Conservation (phyloP, 2,888 invertebrate genomes). For the Gasteruption jaculator region DNA sequence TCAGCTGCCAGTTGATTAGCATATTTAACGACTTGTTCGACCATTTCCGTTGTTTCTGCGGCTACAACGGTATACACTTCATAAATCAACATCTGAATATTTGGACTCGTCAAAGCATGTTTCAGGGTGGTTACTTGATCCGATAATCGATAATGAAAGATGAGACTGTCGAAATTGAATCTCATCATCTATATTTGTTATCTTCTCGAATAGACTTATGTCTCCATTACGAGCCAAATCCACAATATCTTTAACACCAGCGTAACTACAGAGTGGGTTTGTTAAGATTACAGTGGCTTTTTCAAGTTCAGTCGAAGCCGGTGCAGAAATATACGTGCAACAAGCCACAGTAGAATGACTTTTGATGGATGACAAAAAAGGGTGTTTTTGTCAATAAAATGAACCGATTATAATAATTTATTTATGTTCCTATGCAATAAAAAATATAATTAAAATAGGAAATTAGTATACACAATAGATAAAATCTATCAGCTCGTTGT, state of each 20-base stretch:
- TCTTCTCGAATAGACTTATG: conserved; percentile 67
- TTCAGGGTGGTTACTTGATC: conserved; percentile 73
- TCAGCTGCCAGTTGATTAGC: conserved; percentile 69
- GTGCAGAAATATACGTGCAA: conserved; percentile 31
- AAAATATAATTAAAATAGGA: too few species aligned
- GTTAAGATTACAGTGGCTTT: conserved; percentile 65
- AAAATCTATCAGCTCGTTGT: too few species aligned
- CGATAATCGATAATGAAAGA: too few species aligned
- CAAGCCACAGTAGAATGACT: too few species aligned
- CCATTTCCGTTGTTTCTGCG: conserved; percentile 72
- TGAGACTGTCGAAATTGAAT: conserved; percentile 50
- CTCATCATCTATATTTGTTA: conserved; percentile 34
- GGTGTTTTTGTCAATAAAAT: conserved; percentile 53
- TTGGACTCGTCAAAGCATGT: conserved; percentile 73
- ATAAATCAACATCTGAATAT: conserved; percentile 76
- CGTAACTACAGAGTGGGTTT: conserved; percentile 78
- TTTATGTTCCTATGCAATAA: too few species aligned
- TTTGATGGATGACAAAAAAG: conserved; percentile 1
- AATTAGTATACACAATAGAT: too few species aligned
- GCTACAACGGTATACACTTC: conserved; percentile 76
- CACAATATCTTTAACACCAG: conserved; percentile 74
- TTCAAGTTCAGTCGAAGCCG: conserved; percentile 54
- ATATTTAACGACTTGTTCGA: conserved; percentile 63
- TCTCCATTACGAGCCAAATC: conserved; percentile 74
- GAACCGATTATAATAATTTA: too few species aligned